phyloP scores from a whole-genome alignment of 2,113 vertebrate genomes.

The Heteronetta atricapilla region DNA sequence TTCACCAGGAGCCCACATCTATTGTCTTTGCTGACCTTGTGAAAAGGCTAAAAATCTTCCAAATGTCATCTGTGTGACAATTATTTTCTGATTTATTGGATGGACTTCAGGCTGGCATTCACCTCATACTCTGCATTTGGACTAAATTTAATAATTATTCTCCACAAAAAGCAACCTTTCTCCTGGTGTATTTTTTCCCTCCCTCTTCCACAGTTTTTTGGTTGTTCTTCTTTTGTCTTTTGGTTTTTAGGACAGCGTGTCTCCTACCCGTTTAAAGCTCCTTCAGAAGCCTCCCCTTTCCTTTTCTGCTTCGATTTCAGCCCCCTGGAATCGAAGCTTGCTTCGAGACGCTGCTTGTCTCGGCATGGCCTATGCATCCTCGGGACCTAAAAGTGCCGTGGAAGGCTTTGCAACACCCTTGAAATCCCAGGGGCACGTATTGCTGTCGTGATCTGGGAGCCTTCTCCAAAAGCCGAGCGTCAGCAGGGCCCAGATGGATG shows the following conservation, averaged over 20 bases:
- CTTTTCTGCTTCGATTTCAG: not conserved
- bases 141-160: not conserved
- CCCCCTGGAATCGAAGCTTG: not conserved
- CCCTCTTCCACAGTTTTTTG: not conserved
- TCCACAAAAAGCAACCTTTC: not conserved
- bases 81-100: not conserved
- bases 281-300: not conserved
- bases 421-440: not conserved
- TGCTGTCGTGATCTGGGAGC: fast-evolving
- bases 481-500: not conserved
- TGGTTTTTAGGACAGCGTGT: not conserved
- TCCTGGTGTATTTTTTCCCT: not conserved
- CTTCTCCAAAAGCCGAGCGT: not conserved
- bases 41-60: not conserved
- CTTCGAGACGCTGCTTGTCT: not conserved
- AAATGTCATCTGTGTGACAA: not conserved
- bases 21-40: not conserved
- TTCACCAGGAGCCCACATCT: not conserved
- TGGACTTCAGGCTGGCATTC: not conserved
- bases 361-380: not conserved
- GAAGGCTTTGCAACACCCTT: not conserved
- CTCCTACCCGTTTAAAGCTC: not conserved
- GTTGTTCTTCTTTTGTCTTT: not conserved
- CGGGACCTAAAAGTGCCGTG: not conserved
- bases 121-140: not conserved